A percentile compares a stretch with the other conserved stretches of the same genome.
Evolutionary conservation across 2,113 vertebrate genomes (phyloP).

Genomic region (Aramus guarauna): DNA sequence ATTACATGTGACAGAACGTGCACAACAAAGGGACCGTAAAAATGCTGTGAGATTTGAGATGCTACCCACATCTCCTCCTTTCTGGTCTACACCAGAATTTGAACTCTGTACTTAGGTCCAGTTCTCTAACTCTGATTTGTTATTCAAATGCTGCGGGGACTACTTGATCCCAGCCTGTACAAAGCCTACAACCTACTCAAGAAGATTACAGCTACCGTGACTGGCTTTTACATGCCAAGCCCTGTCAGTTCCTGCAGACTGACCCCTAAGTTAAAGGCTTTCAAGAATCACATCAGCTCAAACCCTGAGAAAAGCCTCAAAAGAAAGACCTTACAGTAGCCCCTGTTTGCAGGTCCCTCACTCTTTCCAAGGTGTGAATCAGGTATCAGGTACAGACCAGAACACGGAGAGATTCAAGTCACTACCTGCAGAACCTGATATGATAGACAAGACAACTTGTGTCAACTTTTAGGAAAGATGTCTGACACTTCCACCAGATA

Average conservation of each 20-base stretch:
- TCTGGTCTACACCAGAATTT: background rate
- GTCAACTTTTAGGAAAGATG: background rate
- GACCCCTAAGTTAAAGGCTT: background rate
- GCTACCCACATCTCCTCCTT: background rate
- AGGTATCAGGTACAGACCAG: background rate
- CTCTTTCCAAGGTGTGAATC: background rate
- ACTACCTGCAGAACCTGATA: background rate
- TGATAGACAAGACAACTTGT: background rate
- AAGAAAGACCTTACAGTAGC: background rate
- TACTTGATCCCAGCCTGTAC: background rate
- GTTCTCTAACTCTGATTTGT: background rate
- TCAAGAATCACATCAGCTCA: background rate
- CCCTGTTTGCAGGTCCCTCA: background rate
- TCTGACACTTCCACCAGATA: background rate
- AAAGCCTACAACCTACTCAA: background rate
- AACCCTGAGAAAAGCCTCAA: background rate
- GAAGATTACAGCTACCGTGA: background rate
- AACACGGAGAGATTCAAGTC: background rate
- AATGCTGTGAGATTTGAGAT: background rate
- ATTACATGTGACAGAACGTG: accelerated
- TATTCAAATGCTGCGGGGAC: background rate
- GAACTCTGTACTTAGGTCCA: background rate
- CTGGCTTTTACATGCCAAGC: background rate
- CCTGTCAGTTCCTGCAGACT: background rate
- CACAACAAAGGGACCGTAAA: background rate